Percentiles rank a stretch among this genome's conserved stretches.
Evolutionary conservation across 2,888 invertebrate species (phyloP).

Genomic region (Salpingus planirostris): DNA sequence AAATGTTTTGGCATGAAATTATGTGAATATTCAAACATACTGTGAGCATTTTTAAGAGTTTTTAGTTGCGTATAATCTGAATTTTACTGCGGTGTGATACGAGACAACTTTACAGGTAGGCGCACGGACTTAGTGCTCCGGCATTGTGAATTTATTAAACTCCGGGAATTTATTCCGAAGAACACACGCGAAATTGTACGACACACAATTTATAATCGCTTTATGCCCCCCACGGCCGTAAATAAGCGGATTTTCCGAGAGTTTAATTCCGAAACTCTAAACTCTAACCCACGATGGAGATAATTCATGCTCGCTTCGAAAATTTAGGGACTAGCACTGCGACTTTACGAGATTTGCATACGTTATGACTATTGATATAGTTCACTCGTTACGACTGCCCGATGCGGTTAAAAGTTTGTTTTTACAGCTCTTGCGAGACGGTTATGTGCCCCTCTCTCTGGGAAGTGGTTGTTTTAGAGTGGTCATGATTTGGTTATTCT

Average conservation of each 20-base stretch:
- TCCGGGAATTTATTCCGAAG: constrained; percentile 19
- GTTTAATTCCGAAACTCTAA: too few relatives aligned
- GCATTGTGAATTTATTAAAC: constrained; percentile 22
- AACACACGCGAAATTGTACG: constrained; percentile 7
- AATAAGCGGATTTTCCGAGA: constrained; percentile 10
- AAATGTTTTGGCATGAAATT: constrained; percentile 34
- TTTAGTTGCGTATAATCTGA: constrained; percentile 29
- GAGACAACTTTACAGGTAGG: constrained; percentile 25
- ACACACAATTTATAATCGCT: constrained; percentile 5
- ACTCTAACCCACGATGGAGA: too few relatives aligned
- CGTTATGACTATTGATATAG: too few relatives aligned
- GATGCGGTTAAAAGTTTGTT: too few relatives aligned
- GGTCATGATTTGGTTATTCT: too few relatives aligned
- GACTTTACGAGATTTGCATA: too few relatives aligned
- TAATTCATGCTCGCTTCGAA: too few relatives aligned
- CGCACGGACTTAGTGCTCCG: constrained; percentile 20
- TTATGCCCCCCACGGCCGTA: constrained; percentile 5
- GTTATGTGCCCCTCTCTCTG: too few relatives aligned
- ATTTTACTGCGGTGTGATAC: constrained; percentile 25
- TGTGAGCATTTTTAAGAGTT: constrained; percentile 31
- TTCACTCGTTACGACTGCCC: too few relatives aligned
- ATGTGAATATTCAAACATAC: constrained; percentile 33
- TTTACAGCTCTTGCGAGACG: too few relatives aligned
- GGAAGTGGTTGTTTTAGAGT: too few relatives aligned
- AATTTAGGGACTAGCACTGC: too few relatives aligned